A percentile compares a stretch with the other conserved stretches of the same genome.
These are phyloP conservation scores for Globodera rostochiensis DNA, from an alignment of 1,140 invertebrate species.

Conservation along the genomic window DNA sequence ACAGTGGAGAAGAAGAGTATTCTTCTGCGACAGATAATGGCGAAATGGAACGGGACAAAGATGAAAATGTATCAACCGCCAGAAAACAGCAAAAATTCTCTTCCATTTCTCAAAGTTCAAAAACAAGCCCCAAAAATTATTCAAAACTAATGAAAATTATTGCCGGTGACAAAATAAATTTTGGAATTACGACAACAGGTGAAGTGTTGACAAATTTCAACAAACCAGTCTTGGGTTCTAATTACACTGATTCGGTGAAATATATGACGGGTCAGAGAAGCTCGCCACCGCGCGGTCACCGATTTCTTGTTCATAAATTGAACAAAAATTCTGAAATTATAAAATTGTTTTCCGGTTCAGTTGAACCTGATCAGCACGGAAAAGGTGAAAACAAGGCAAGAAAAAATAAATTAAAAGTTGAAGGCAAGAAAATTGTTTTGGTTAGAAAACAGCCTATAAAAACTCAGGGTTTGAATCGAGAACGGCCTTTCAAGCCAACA, in stretches of 20 bases:
- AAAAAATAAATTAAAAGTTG: background rate
- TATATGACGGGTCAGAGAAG: background rate
- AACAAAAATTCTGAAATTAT: background rate
- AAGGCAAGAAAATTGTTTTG: background rate
- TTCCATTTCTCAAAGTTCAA: background rate
- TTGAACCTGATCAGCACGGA: background rate
- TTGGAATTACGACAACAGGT: background rate
- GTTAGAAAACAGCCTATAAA: slow-evolving; percentile 9
- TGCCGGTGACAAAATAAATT: background rate
- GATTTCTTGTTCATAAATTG: background rate
- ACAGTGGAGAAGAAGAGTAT: too few relatives aligned
- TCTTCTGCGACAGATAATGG: too few relatives aligned
- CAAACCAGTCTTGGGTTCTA: too few relatives aligned
- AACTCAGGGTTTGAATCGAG: background rate
- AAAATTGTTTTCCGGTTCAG: background rate
- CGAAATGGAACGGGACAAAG: background rate
- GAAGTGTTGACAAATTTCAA: too few relatives aligned
- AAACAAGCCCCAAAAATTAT: background rate
- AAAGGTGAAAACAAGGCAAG: background rate
- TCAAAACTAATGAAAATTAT: background rate
- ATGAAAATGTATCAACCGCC: background rate
- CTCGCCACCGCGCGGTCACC: background rate
- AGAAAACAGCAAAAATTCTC: background rate
- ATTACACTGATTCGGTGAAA: slow-evolving; percentile 8
- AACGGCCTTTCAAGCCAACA: background rate